Percentiles rank a stretch among this genome's conserved stretches.
phyloP scores from a whole-genome alignment of 1,140 invertebrate genomes.

The Nasonia giraulti region DNA sequence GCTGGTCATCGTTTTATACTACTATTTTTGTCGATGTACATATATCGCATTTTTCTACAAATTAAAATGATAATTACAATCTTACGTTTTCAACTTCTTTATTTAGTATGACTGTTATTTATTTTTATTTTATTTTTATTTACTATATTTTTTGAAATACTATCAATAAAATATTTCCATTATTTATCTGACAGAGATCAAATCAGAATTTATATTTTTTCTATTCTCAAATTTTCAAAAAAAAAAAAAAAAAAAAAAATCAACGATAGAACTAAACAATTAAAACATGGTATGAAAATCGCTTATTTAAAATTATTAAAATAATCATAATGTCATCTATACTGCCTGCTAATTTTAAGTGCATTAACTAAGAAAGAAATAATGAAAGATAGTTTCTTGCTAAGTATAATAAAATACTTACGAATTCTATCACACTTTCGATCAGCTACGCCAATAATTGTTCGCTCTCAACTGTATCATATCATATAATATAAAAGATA shows the following conservation, averaged over 20 bases:
- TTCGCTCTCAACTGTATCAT: not conserved
- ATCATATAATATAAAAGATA: constrained; percentile 32
- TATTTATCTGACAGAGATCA: too few species aligned
- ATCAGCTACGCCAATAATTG: not conserved
- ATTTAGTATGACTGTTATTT: not conserved
- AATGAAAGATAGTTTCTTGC: not conserved
- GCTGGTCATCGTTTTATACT: not conserved
- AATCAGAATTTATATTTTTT: not conserved
- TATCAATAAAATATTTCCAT: too few species aligned
- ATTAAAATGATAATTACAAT: not conserved
- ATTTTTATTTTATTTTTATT: not conserved
- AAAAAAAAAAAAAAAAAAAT: not conserved
- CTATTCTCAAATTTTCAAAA: not conserved
- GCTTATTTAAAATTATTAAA: not conserved
- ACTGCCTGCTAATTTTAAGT: not conserved
- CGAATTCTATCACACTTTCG: constrained; percentile 3
- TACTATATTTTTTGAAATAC: not conserved
- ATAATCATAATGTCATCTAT: not conserved
- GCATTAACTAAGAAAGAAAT: not conserved
- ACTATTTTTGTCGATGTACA: not conserved
- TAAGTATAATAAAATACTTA: constrained; percentile 33
- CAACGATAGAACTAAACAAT: not conserved
- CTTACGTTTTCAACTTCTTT: not conserved
- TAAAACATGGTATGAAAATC: not conserved
- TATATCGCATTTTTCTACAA: not conserved